These are phyloP conservation scores for Lithodes maja DNA, from an alignment of 2,888 invertebrate genomes.

Conservation along the genomic window DNA sequence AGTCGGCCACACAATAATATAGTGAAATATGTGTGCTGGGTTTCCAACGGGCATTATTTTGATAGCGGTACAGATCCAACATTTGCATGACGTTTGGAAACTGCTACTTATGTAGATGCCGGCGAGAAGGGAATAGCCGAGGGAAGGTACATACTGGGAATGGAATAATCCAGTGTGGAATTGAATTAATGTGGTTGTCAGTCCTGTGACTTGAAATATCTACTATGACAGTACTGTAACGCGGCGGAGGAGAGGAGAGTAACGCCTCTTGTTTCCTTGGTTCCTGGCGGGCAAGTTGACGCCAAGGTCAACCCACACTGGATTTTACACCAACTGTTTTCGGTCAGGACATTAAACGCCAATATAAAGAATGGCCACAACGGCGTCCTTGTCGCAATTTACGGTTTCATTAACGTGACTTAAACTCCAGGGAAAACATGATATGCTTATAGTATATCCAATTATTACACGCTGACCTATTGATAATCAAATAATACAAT, in stretches of 20 bases:
- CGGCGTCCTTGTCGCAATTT: background rate
- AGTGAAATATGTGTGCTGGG: slow-evolving; percentile 67
- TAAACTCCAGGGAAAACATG: too few species aligned
- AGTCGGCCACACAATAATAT: slow-evolving; percentile 67
- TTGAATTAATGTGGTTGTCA: slow-evolving; percentile 67
- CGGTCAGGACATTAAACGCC: background rate
- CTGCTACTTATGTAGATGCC: slow-evolving; percentile 60
- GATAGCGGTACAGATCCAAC: slow-evolving; percentile 66
- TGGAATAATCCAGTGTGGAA: slow-evolving; percentile 66
- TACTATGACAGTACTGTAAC: slow-evolving; percentile 61
- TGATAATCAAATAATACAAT: too few species aligned
- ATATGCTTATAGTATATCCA: too few species aligned
- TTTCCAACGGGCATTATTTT: slow-evolving; percentile 67
- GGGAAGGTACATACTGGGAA: slow-evolving; percentile 57
- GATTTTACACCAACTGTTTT: slow-evolving; percentile 16
- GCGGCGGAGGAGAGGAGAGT: slow-evolving; percentile 31
- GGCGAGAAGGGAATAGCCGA: slow-evolving; percentile 36
- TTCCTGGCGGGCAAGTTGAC: slow-evolving; percentile 27
- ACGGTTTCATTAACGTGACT: background rate
- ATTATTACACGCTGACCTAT: too few species aligned
- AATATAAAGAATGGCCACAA: slow-evolving; percentile 17
- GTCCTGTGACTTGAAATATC: slow-evolving; percentile 66
- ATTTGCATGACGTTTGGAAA: slow-evolving; percentile 28
- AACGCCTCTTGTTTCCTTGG: slow-evolving; percentile 19
- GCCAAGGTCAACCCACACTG: slow-evolving; percentile 5